Evolutionary conservation across 2,797 vertebrate genomes (phyloP).

Genomic region (Ataeniobius toweri): DNA sequence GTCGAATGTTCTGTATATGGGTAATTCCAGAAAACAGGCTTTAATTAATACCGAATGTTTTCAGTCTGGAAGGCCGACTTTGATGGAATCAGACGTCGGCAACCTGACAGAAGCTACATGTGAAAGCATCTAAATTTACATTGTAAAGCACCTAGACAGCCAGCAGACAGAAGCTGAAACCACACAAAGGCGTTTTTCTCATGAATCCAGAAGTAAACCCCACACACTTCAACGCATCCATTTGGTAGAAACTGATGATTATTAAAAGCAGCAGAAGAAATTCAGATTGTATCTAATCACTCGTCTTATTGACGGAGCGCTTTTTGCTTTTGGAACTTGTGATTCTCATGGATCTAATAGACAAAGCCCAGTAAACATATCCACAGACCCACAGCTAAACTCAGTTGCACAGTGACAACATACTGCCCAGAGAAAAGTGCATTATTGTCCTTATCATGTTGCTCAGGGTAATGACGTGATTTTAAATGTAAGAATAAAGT

Average conservation of each 20-base stretch:
- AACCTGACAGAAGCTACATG: constrained; percentile 57
- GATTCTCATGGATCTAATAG: constrained; percentile 57
- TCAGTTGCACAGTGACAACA: constrained; percentile 89
- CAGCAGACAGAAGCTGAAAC: constrained; percentile 84
- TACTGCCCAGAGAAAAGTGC: constrained; percentile 94
- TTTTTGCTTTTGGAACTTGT: constrained; percentile 53
- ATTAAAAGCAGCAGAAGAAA: constrained; percentile 39
- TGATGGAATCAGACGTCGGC: constrained; percentile 54
- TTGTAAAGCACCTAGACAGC: constrained; percentile 67
- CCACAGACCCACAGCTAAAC: constrained; percentile 68
- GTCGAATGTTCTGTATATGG: constrained; percentile 81
- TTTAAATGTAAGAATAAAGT: constrained; percentile 37
- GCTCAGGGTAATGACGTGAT: constrained; percentile 91
- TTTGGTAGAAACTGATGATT: constrained; percentile 36
- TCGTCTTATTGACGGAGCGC: constrained; percentile 68
- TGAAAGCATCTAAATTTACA: constrained; percentile 62
- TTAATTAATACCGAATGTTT: constrained; percentile 76
- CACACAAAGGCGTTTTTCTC: constrained; percentile 71
- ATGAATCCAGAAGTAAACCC: constrained; percentile 78
- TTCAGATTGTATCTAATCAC: constrained; percentile 62
- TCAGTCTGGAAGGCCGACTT: constrained; percentile 54
- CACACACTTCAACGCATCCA: constrained; percentile 87
- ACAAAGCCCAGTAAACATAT: constrained; percentile 47
- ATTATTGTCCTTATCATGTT: constrained; percentile 95
- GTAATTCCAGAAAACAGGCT: constrained; percentile 79